Evolutionary conservation across 2,888 invertebrate species (phyloP), one percentile per base, ranked within the genome.

Genomic region (Keiferia lycopersicella): DNA sequence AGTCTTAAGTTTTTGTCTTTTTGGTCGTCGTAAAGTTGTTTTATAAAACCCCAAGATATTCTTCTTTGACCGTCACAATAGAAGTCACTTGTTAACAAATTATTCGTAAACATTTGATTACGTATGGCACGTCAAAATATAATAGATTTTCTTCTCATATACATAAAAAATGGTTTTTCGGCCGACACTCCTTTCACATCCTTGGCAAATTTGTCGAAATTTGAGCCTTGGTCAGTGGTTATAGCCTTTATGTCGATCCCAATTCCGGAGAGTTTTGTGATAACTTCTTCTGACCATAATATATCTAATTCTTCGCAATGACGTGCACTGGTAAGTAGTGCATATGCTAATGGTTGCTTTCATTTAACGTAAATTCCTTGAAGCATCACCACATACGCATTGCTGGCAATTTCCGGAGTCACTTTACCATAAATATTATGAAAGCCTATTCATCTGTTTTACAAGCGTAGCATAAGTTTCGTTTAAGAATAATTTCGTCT

Each of bases 261-360:
- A 12, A 72, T 63, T 0, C 0, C 22, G 8, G 39, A 67, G 58
- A 75, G 68, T 65, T 71, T 72, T 14, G 30, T 12, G 60, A 75
- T 71, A 20, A 72, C 61, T 65, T 71, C 69, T 48, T 71, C 57
- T 60, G 75, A 14, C 74, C 73, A 76, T 8, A n/a, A n/a, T n/a
- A 3, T 2, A 2, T 72, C 71, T 0, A 74, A 14, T 57, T 71
- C 65, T 6, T 61, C 64, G 48, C 68, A 69, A 64, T 71, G 68
- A 34, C 70, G 65, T 2, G 59, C n/a, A n/a, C n/a, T n/a, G n/a
- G n/a, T n/a, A n/a, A n/a, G n/a, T 3, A 74, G 63, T 7, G 71
- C 62, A 50, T 73, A 74, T 1, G 70, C 72, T 38, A 74, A 26
- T 18, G 73, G 72, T 65, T 73, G 75, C 26, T 71, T 70, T 74